These are phyloP conservation scores for Procavia capensis DNA, from an alignment of 2,113 vertebrate species.

Conservation along the genomic window DNA sequence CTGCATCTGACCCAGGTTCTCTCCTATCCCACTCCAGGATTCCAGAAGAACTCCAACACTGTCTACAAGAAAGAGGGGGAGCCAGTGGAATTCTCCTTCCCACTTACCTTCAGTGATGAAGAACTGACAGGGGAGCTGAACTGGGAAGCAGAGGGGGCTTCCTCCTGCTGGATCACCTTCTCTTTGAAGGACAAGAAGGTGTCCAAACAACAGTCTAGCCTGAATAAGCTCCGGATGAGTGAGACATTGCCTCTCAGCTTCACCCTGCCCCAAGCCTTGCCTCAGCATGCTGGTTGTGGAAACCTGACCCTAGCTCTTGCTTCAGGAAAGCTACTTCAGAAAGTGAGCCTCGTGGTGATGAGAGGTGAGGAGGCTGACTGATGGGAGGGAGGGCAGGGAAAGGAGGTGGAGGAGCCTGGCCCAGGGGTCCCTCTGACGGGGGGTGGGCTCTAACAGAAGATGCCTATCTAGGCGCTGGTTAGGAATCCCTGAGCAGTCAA, in stretches of 20 bases:
- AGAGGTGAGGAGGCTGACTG: conserved; percentile 77
- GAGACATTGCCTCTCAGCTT: accelerated
- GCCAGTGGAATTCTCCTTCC: conserved; percentile 38
- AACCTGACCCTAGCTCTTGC: conserved; percentile 10
- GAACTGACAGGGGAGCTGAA: neutral
- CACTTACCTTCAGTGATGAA: neutral
- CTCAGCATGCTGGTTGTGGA: conserved; percentile 77
- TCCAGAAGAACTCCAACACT: neutral
- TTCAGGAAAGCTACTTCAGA: accelerated
- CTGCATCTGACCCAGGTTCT: neutral
- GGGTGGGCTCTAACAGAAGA: neutral
- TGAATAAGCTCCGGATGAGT: neutral
- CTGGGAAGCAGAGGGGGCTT: neutral
- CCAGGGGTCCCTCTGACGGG: neutral
- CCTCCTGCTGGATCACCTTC: conserved; percentile 46
- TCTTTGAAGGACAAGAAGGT: neutral
- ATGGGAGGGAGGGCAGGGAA: neutral
- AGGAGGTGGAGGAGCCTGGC: neutral
- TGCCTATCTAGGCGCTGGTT: neutral
- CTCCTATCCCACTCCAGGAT: conserved; percentile 50
- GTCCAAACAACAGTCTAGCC: accelerated
- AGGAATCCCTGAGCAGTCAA: neutral
- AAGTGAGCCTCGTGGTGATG: conserved; percentile 84
- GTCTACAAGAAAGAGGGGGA: conserved; percentile 39
- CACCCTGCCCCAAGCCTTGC: conserved; percentile 64